A percentile compares a stretch with the other conserved stretches of the same genome.
phyloP scores from a whole-genome alignment of 2,888 invertebrate species.

The Dasysyrphus tricinctus region DNA sequence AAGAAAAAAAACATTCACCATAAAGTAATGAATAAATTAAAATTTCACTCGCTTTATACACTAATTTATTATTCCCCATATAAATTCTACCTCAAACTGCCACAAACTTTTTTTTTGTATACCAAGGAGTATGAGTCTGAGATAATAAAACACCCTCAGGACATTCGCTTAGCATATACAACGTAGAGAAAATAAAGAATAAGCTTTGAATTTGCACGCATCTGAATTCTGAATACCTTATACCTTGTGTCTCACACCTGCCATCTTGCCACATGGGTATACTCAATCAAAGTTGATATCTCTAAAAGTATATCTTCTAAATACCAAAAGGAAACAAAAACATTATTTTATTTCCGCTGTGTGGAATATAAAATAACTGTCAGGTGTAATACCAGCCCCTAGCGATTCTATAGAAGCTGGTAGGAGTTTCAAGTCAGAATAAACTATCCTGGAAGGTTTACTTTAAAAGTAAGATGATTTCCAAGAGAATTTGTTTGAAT shows the following conservation, averaged over 20 bases:
- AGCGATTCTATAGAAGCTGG: not conserved
- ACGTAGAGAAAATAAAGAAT: slow-evolving; percentile 1
- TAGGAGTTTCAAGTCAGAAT: not conserved
- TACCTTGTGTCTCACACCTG: slow-evolving; percentile 62
- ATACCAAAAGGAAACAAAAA: not conserved
- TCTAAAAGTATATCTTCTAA: slow-evolving; percentile 13
- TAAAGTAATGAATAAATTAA: slow-evolving; percentile 72
- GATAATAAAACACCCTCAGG: slow-evolving; percentile 47
- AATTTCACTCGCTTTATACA: slow-evolving; percentile 66
- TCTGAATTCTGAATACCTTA: slow-evolving; percentile 7
- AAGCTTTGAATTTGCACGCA: slow-evolving; percentile 34
- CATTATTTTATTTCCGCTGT: not conserved
- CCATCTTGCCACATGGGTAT: slow-evolving; percentile 39
- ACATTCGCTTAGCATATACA: not conserved
- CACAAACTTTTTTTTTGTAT: slow-evolving; percentile 16
- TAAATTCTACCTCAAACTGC: slow-evolving; percentile 33
- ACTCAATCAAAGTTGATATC: slow-evolving; percentile 65
- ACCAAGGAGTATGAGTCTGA: slow-evolving; percentile 49
- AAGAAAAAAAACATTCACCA: slow-evolving; percentile 33
- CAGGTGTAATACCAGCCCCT: not conserved
- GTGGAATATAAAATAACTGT: not conserved
- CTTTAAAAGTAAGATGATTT: not conserved
- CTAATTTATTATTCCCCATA: slow-evolving; percentile 68
- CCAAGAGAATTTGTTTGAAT: no score
- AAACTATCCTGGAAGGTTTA: not conserved